Evolutionary conservation across 2,113 vertebrate species (phyloP), one percentile per base, ranked within the genome.

Genomic region (Sialia sialis): DNA sequence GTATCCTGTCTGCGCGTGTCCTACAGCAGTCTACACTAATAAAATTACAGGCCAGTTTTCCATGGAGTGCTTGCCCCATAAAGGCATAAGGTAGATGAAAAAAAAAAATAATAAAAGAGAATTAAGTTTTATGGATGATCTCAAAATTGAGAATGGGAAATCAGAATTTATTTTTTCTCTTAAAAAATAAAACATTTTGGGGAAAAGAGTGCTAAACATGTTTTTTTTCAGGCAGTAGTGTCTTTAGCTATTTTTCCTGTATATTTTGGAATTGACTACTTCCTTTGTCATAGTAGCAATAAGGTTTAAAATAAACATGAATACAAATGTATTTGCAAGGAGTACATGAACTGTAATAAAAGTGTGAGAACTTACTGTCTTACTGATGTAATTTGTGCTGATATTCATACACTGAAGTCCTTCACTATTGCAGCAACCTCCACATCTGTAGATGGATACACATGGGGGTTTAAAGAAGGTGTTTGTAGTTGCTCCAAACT

Each of bases 391-490:
- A 90, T 98, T 98, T 88, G 99, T 99, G 98, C 98, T 99, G 98
- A 98, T 98, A 97, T 99, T 99, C 98, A 98, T 98, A 96, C 99
- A 99, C 92, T 99, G 99, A 92, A 98, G 98, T 93, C 99, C 99
- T 98, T 99, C 99, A 26, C 98, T 99, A 98, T 99, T 99, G 97
- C 99, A 99, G 98, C 99, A 99, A 93, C 99, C 99, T 96, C 99
- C 99, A 99, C 99, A 99, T 99, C 99, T 99, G 98, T 99, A 99
- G 98, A 98, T 98, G 98, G 99, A 99, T 98, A 99, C 99, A 98
- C 99, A 99, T 95, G 99, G 98, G 87, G 99, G 99, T 98, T 99
- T 99, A 98, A 99, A 99, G 99, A 99, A 99, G 98, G 98, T 98
- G 98, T 99, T 99, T 98, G 99, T 99, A 92, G 99, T 98, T 96